A percentile compares a stretch with the other conserved stretches of the same genome.
phyloP scores from a whole-genome alignment of 1,140 invertebrate species.

The Trypoxylus dichotomus region DNA sequence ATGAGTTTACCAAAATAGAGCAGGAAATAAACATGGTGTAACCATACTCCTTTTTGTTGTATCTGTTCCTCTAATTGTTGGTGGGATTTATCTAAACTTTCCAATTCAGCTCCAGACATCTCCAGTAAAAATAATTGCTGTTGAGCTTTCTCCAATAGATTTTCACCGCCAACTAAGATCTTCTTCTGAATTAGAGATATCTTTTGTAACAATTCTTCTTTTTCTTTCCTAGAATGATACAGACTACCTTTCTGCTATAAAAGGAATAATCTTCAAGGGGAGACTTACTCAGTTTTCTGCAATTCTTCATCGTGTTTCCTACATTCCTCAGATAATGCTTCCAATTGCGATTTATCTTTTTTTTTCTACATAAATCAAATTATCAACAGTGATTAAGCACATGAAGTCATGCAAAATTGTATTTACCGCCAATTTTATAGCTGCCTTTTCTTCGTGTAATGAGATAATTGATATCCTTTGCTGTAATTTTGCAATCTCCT shows the following conservation, averaged over 20 bases:
- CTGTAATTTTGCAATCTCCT: slow-evolving; percentile 91
- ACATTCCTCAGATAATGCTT: slow-evolving; percentile 54
- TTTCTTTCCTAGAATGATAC: slow-evolving; percentile 63
- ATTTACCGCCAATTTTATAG: slow-evolving; percentile 29
- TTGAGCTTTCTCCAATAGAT: slow-evolving; percentile 96
- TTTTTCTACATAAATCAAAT: slow-evolving; percentile 47
- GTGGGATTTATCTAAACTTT: slow-evolving; percentile 81
- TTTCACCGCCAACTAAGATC: slow-evolving; percentile 97
- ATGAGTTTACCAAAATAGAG: background rate
- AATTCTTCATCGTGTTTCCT: slow-evolving; percentile 49
- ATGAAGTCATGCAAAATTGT: slow-evolving; percentile 39
- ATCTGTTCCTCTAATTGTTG: slow-evolving; percentile 78
- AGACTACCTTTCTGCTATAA: slow-evolving; percentile 58
- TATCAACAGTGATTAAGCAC: background rate
- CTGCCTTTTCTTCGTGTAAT: slow-evolving; percentile 48
- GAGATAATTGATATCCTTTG: slow-evolving; percentile 75
- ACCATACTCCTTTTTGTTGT: slow-evolving; percentile 79
- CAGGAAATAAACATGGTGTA: background rate
- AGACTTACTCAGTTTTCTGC: slow-evolving; percentile 45
- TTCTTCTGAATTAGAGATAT: slow-evolving; percentile 90
- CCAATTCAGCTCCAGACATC: slow-evolving; percentile 87
- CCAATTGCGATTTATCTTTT: slow-evolving; percentile 46
- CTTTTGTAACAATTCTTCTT: slow-evolving; percentile 80
- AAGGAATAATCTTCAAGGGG: background rate
- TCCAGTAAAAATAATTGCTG: slow-evolving; percentile 86